Evolutionary conservation across 2,797 vertebrate species (phyloP).

Genomic region (Xenops minutus): DNA sequence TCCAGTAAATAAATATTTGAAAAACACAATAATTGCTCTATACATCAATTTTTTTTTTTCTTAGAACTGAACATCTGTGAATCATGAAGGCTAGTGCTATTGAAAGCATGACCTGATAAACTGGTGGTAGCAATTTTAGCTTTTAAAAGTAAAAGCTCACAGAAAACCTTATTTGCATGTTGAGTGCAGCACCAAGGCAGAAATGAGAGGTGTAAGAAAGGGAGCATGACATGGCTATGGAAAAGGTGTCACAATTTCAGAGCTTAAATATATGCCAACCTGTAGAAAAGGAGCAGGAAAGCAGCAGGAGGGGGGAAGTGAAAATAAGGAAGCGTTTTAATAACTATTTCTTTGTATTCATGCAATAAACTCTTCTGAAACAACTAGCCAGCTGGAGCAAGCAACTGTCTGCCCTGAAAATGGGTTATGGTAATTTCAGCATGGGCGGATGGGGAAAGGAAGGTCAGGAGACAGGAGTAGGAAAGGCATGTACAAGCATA

Average conservation of each 20-base stretch:
- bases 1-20: not conserved
- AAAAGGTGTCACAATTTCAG: conserved; percentile 4
- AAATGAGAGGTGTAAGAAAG: not conserved
- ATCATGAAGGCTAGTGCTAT: not conserved
- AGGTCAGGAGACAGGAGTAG: not conserved
- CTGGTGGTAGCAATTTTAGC: not conserved
- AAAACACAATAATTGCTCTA: not conserved
- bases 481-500: not conserved
- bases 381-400: not conserved
- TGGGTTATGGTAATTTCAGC: conserved; percentile 9
- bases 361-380: not conserved
- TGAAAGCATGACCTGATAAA: not conserved
- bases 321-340: not conserved
- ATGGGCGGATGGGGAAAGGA: not conserved
- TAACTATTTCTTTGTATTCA: not conserved
- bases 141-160: not conserved
- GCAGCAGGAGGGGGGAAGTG: not conserved
- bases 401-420: not conserved
- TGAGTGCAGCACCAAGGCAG: not conserved
- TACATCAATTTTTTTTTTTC: not conserved
- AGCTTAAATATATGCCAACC: not conserved
- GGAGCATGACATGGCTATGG: not conserved
- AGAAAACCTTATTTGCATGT: not conserved
- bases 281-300: not conserved
- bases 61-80: not conserved